Base-by-base conservation (phyloP, 2,113 vertebrate genomes). In the Chlorodrepanis virens region DNA sequence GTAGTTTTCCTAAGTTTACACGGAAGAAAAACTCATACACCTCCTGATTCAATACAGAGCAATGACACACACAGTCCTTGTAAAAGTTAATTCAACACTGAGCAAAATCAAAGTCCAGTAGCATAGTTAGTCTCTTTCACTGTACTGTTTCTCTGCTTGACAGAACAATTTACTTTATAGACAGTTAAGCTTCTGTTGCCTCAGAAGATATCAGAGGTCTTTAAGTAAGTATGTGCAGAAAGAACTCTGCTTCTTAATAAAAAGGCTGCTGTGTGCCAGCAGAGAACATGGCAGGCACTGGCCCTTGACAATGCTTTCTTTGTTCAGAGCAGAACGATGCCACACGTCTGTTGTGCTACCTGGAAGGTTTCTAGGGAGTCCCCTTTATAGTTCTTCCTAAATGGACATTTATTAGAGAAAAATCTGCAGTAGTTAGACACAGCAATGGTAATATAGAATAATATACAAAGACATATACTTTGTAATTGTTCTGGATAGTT, bases 261-360 rank as follows among this genome's bases (percentile, higher is more conserved):
- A 68, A n/a, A 1, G 22, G 27, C 45, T 3, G 10, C 25, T 31
- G 8, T 15, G 50, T n/a, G 69, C 22, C 40, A 74, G 25, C 10
- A 9, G 17, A 65, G 59, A 37, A 25, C 0, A 0, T 24, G 40
- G 24, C 0, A 9, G 22, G 29, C 12, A 21, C 13, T 6, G 39
- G 39, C 47, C 29, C 50, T 2, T 1, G 2, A 22, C 3, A 5
- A 5, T 2, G 6, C 18, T 3, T 7, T 4, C 18, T 3, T 7
- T 4, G 22, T 2, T 45, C 56, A 35, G 23, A 70, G 25, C 33
- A 69, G 3, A 85, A 33, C 65, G 22, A 33, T 2, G 17, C 24
- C 20, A 28, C 28, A 0, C 2, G 0, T 6, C 70, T 47, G 10
- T 11, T 25, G 11, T 6, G 27, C 61, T 53, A 17, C 20, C 21